These are phyloP conservation scores for Macrotis lagotis DNA, from an alignment of 2,113 vertebrate genomes.

Conservation along the genomic window DNA sequence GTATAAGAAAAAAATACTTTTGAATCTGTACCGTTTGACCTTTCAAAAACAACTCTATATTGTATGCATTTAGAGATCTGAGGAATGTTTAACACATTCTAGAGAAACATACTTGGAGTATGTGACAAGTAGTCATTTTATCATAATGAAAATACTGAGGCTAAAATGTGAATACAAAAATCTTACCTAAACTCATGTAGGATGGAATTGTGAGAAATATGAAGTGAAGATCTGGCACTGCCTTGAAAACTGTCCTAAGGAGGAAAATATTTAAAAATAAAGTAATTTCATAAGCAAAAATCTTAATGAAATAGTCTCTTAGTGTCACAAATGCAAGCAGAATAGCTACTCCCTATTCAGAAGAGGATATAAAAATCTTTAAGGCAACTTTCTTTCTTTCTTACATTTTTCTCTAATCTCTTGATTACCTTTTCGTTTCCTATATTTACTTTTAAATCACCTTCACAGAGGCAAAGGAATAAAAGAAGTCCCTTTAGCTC, in stretches of 20 bases:
- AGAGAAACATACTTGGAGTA: background rate
- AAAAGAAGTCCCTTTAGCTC: conserved; percentile 36
- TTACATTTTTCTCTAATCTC: background rate
- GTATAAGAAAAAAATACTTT: conserved; percentile 24
- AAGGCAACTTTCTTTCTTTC: background rate
- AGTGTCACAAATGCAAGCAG: no score
- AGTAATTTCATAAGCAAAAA: background rate
- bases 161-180: background rate
- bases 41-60: background rate
- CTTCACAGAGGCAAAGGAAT: conserved; percentile 34
- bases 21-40: background rate
- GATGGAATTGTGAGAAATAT: conserved; percentile 87
- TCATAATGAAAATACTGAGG: background rate
- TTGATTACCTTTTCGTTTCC: conserved; percentile 47
- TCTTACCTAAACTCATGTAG: conserved; percentile 85
- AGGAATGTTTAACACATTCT: background rate
- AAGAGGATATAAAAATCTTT: background rate
- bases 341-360: conserved; percentile 17
- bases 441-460: conserved; percentile 24
- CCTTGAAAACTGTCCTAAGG: conserved; percentile 88
- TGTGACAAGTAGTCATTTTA: background rate
- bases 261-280: conserved; percentile 51
- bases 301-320: background rate
- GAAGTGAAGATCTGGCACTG: conserved; percentile 88
- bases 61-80: background rate